Evolutionary conservation across 2,797 vertebrate species (phyloP), one percentile per base, ranked within the genome.

Genomic region (Melanotaenia parkinsoni): DNA sequence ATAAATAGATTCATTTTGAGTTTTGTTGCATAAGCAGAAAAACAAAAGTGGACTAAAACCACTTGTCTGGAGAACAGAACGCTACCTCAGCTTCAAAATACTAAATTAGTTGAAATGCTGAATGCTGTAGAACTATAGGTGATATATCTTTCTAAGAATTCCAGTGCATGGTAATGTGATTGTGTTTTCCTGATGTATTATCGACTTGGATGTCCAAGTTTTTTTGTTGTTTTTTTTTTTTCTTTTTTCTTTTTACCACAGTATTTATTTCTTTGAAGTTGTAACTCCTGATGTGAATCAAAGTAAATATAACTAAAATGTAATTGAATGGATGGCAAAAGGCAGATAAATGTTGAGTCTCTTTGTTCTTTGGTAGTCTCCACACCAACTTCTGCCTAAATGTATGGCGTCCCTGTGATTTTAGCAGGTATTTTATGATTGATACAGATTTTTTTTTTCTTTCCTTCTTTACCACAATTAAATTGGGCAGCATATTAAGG

Each of bases 311-410:
- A 14, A 4, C 13, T 40, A 2, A 14, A 40, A 40, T 40, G 38
- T 40, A 40, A 40, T 14, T 14, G 13, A 14, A 14, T 40, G 38
- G 13, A 38, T 24, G 38, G 16, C 5, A 24, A 61, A 38, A 7
- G 24, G 22, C 6, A 26, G 22, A 26, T 18, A 5, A 40, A 40
- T 67, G 35, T 6, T 33, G n/a, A 59, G 24, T 70, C 35, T 56
- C 63, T 82, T 58, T 68, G 75, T 64, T 58, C 77, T 85, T 83
- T 73, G 28, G 62, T 71, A 72, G 33, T 79, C 72, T 74, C 43
- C 58, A 38, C 37, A 57, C 20, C 11, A 30, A 32, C 33, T 12
- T 10, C 3, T 7, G 20, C 9, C 37, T 11, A 10, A 38, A 38
- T 38, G 10, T 38, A 38, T 38, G 3, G 11, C 37, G 1, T 9